Percentiles rank a stretch among this genome's conserved stretches.
phyloP scores from a whole-genome alignment of 2,797 vertebrate genomes.

The Podarcis siculus region DNA sequence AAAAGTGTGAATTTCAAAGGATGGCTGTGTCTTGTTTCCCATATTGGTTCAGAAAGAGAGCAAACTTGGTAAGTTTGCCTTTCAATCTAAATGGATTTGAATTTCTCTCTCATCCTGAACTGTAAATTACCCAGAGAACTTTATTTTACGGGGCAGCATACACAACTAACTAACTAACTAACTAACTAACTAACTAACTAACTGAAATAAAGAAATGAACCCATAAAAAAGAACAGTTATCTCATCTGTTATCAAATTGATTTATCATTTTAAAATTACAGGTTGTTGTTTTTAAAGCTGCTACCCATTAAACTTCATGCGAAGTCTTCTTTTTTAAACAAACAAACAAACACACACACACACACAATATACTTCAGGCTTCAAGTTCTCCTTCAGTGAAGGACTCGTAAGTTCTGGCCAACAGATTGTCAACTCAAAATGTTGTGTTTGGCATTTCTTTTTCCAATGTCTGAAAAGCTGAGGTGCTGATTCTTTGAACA shows the following conservation, averaged over 20 bases:
- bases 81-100: too few relatives aligned
- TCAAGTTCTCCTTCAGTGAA: not conserved
- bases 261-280: not conserved
- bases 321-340: not conserved
- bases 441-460: slow-evolving; percentile 45
- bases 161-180: too few relatives aligned
- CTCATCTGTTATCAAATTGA: not conserved
- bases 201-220: not conserved
- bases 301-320: not conserved
- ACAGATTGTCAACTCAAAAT: slow-evolving; percentile 2
- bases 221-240: not conserved
- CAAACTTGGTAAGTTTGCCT: too few relatives aligned
- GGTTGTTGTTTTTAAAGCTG: not conserved
- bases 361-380: not conserved
- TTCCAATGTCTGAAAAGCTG: slow-evolving; percentile 30
- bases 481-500: slow-evolving; percentile 33
- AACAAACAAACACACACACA: too few relatives aligned
- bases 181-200: not conserved
- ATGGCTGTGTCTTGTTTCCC: too few relatives aligned
- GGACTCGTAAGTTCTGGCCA: slow-evolving; percentile 1
- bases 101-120: too few relatives aligned
- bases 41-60: too few relatives aligned
- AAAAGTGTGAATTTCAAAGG: too few relatives aligned
- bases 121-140: too few relatives aligned
- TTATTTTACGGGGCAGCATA: too few relatives aligned